Evolutionary conservation across 2,113 vertebrate species (phyloP).

Genomic region (Sinocyclocheilus anshuiensis): DNA sequence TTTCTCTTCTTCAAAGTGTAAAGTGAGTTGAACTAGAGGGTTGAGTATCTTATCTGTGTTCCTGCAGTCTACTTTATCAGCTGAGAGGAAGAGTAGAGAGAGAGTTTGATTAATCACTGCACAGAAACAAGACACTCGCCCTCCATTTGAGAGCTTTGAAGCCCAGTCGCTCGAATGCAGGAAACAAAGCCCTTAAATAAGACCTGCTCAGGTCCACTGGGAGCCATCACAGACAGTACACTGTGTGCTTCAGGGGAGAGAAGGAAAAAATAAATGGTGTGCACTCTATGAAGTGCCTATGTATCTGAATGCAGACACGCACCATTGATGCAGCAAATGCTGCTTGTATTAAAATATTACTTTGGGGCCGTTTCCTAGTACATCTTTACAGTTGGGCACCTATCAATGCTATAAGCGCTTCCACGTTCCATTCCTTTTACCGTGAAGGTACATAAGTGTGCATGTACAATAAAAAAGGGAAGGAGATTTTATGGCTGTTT

Average conservation of each 20-base stretch:
- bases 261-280: neutral
- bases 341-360: neutral
- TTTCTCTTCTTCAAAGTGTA: neutral
- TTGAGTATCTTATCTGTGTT: slow-evolving; percentile 10
- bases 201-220: slow-evolving; percentile 44
- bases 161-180: slow-evolving; percentile 21
- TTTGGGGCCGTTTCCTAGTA: neutral
- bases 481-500: too few relatives aligned
- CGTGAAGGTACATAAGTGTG: too few relatives aligned
- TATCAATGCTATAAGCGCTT: neutral
- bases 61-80: slow-evolving; percentile 44
- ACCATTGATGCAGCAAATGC: neutral
- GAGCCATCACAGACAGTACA: slow-evolving; percentile 42
- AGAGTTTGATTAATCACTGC: slow-evolving; percentile 50
- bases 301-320: neutral
- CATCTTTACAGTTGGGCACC: neutral
- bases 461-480: too few relatives aligned
- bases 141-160: slow-evolving; percentile 45
- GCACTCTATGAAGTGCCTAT: slow-evolving; percentile 4
- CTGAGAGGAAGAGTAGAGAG: slow-evolving; percentile 18
- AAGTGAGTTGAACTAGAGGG: neutral
- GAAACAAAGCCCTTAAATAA: slow-evolving; percentile 53
- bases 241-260: slow-evolving; percentile 34
- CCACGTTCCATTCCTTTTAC: too few relatives aligned
- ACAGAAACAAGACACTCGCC: slow-evolving; percentile 40